Evolutionary conservation across 2,888 invertebrate genomes (phyloP).

Genomic region (Cataglyphis rosenhaueri): DNA sequence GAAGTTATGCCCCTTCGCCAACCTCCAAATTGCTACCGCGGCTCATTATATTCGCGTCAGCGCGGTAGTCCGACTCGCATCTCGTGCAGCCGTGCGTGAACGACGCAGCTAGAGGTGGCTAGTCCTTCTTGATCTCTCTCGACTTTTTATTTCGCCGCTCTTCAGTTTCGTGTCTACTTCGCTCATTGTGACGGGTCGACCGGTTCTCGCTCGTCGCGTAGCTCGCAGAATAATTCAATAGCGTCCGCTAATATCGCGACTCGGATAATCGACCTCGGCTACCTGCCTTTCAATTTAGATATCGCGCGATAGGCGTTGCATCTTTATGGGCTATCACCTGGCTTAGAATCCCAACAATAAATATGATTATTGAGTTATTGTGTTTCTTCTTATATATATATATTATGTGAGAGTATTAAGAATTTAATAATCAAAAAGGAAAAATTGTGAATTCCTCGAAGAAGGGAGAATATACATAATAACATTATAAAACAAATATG

Average conservation of each 20-base stretch:
- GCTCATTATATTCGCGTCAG: constrained; percentile 82
- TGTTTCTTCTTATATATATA: background rate
- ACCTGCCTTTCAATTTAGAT: constrained; percentile 46
- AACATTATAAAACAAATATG: background rate
- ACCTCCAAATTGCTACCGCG: constrained; percentile 79
- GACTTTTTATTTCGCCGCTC: constrained; percentile 55
- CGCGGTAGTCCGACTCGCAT: constrained; percentile 58
- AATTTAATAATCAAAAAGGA: background rate
- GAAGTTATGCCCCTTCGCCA: constrained; percentile 61
- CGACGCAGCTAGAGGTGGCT: constrained; percentile 54
- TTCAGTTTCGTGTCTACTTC: constrained; percentile 54
- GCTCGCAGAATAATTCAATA: constrained; percentile 51
- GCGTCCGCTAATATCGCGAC: constrained; percentile 43
- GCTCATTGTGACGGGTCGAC: constrained; percentile 43
- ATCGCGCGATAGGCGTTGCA: constrained; percentile 26
- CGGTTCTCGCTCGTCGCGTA: constrained; percentile 34
- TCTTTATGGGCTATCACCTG: constrained; percentile 15
- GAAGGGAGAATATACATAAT: background rate
- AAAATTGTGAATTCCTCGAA: background rate
- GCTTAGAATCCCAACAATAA: background rate
- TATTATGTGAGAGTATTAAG: background rate
- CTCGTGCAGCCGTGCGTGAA: constrained; percentile 62
- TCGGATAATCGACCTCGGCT: background rate
- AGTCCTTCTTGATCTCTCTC: constrained; percentile 36
- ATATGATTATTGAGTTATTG: constrained; percentile 13